Percentiles rank a stretch among this genome's conserved stretches.
Evolutionary conservation across 2,888 invertebrate species (phyloP).

Genomic region (Stenotaenia linearis): DNA sequence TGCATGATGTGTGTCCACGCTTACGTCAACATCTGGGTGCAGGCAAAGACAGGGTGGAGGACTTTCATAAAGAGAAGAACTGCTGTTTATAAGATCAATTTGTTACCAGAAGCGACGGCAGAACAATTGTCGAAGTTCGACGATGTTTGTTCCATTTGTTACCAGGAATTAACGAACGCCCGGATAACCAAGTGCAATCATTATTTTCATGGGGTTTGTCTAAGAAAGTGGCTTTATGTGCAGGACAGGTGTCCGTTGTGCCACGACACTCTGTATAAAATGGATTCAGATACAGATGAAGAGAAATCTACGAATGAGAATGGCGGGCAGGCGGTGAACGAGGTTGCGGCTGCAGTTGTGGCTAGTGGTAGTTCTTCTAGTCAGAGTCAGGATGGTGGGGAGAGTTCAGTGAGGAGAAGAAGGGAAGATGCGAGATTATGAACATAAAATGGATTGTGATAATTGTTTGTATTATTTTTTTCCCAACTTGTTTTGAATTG

Average conservation of each 20-base stretch:
- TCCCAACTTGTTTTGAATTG: no score
- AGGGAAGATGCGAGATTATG: no score
- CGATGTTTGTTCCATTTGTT: slow-evolving; percentile 95
- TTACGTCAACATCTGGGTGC: slow-evolving; percentile 93
- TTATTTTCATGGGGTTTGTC: slow-evolving; percentile 88
- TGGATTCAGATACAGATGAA: slow-evolving; percentile 21
- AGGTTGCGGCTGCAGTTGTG: no score
- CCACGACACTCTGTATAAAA: slow-evolving; percentile 70
- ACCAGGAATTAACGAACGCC: slow-evolving; percentile 83
- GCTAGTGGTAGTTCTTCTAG: no score
- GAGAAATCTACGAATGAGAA: background rate
- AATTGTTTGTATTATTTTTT: no score
- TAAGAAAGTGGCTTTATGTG: slow-evolving; percentile 92
- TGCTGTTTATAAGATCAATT: slow-evolving; percentile 87
- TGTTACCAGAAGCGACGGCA: slow-evolving; percentile 74
- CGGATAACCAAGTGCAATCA: slow-evolving; percentile 74
- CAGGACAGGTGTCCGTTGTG: slow-evolving; percentile 90
- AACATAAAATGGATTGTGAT: no score
- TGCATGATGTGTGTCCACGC: slow-evolving; percentile 96
- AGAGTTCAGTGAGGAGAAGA: no score
- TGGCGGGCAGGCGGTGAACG: no score
- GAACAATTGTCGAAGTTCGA: slow-evolving; percentile 68
- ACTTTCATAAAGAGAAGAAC: slow-evolving; percentile 84
- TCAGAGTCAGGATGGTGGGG: no score
- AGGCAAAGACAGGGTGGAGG: slow-evolving; percentile 78